phyloP scores from a whole-genome alignment of 2,797 vertebrate genomes.

The Pelochelys cantorii region DNA sequence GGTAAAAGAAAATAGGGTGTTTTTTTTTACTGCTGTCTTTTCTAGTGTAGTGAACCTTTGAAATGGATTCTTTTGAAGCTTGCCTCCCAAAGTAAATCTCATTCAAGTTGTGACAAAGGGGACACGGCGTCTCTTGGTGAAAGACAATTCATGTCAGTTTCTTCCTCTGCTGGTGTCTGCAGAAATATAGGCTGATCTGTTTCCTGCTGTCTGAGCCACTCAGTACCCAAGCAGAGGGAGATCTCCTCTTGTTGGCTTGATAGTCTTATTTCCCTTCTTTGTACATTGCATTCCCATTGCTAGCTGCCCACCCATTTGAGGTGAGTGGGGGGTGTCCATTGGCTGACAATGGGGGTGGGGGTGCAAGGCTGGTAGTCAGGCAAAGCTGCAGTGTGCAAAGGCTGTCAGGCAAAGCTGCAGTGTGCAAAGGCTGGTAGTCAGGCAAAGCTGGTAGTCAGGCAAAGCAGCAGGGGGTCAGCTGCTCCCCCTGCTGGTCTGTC shows the following conservation, averaged over 20 bases:
- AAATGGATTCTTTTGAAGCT: background rate
- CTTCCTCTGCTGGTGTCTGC: background rate
- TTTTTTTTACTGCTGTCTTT: rapidly evolving
- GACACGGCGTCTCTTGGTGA: background rate
- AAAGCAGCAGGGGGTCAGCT: too few species aligned
- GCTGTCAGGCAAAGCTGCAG: too few species aligned
- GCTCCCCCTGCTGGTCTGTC: too few species aligned
- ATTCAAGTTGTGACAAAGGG: background rate
- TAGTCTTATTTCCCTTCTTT: background rate
- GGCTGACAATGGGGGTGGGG: too few species aligned
- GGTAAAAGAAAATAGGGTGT: background rate
- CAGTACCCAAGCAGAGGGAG: background rate
- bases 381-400: too few species aligned
- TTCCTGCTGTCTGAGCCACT: background rate
- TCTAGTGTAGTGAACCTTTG: background rate
- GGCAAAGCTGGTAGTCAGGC: too few species aligned
- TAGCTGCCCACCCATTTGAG: too few species aligned
- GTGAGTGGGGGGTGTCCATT: too few species aligned
- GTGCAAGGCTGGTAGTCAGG: too few species aligned
- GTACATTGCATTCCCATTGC: background rate
- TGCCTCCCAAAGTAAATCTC: background rate
- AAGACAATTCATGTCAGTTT: background rate
- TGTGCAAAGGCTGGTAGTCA: too few species aligned
- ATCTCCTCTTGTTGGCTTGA: background rate
- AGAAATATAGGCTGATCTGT: too few species aligned